Evolutionary conservation across 2,888 invertebrate genomes (phyloP).

Genomic region (Octonoba sinensis): DNA sequence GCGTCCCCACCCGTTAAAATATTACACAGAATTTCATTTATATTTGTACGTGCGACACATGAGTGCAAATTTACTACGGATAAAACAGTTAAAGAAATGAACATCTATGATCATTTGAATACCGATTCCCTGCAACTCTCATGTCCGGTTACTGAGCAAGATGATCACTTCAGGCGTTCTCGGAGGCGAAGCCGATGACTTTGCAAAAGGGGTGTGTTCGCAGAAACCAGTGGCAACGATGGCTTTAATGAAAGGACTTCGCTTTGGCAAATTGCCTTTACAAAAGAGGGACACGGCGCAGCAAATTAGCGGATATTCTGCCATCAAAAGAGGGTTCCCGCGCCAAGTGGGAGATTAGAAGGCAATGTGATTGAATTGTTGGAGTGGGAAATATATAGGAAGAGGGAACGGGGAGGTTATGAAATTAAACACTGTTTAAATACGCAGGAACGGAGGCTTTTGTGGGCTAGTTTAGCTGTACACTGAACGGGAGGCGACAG

Average conservation of each 20-base stretch:
- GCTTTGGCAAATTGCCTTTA: conserved; percentile 48
- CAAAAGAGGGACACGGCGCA: conserved; percentile 38
- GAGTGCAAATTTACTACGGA: too few species aligned
- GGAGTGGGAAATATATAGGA: conserved; percentile 20
- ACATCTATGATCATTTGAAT: too few species aligned
- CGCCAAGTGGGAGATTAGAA: conserved; percentile 29
- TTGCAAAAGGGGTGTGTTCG: conserved; percentile 15
- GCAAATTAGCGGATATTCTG: conserved; percentile 49
- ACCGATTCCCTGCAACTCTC: too few species aligned
- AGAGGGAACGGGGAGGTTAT: conserved; percentile 14
- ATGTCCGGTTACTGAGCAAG: too few species aligned
- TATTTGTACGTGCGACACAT: too few species aligned
- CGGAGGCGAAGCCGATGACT: conserved; percentile 1
- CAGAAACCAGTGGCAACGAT: conserved; percentile 36
- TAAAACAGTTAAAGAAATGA: too few species aligned
- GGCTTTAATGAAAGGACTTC: conserved; percentile 48
- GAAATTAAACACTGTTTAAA: conserved; percentile 47
- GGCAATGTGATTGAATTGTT: conserved; percentile 48
- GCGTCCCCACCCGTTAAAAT: too few species aligned
- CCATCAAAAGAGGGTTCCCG: conserved; percentile 11
- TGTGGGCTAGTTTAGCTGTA: too few species aligned
- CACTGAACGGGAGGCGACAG: too few species aligned
- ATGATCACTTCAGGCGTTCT: too few species aligned
- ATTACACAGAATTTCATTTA: too few species aligned
- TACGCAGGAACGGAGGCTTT: background rate